Base-by-base conservation (phyloP, 2,797 vertebrate species). In the Hippopotamyrus pictus region DNA sequence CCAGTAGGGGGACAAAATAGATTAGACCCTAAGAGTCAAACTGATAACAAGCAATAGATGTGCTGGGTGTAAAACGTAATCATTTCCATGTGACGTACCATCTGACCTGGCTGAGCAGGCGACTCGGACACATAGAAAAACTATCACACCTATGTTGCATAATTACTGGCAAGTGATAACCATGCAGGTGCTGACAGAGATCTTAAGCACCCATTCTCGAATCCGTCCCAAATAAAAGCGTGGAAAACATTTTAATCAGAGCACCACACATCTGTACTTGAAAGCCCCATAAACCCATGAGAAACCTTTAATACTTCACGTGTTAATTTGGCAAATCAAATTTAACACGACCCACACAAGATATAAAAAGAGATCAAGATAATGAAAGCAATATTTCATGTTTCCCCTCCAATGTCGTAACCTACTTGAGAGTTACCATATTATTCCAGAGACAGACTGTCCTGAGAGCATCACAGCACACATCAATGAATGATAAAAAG, bases 241-340 rank as follows among this genome's bases (percentile, higher is more conserved):
- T 22, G 44, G 48, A 50, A 51, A 48, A 84, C 22, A 51, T 48
- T 84, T 84, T 84, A 84, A 84, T 84, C 46, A 25, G n/a, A 84
- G 48, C 82, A 51, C 41, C 82, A 51, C 41, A 84, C 22, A 22
- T 51, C 22, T 84, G n/a, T 50, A 44, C 48, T 48, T 29, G n/a
- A 84, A 84, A 84, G n/a, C 46, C 44, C 37, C 11, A 22, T 22
- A 19, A 84, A 51, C 48, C 82, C 82, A 84, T 25, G 44, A 84
- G 19, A 48, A 84, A 25, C 44, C 46, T 84, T 25, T 25, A 48
- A 48, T 50, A 84, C 22, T 84, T 48, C 82, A 48, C 48, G 9
- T n/a, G 29, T 57, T 87, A 41, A 88, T 51, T 76, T 79, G 69
- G 48, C 25, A 76, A 88, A 88, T 54, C 11, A 53, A 88, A 53